A percentile compares a stretch with the other conserved stretches of the same genome.
These are phyloP conservation scores for Bellardia pandia DNA, from an alignment of 2,888 invertebrate genomes.

Conservation along the genomic window DNA sequence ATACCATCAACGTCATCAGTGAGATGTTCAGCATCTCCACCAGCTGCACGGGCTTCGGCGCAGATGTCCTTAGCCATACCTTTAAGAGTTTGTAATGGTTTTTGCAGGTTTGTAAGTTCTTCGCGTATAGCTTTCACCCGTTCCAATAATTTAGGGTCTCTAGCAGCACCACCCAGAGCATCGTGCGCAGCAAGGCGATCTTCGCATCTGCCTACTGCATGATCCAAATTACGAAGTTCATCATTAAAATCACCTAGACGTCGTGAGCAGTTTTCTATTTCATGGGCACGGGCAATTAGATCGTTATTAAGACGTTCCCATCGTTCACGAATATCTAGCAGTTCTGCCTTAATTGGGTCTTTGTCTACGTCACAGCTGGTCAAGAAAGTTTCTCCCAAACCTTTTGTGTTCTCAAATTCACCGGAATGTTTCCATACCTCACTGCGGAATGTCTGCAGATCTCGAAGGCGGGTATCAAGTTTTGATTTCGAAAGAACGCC, in stretches of 20 bases:
- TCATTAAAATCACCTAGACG: slow-evolving; percentile 94
- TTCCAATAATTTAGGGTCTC: slow-evolving; percentile 93
- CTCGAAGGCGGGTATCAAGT: slow-evolving; percentile 94
- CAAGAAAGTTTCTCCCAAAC: slow-evolving; percentile 94
- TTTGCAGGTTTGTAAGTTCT: slow-evolving; percentile 91
- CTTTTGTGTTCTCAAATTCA: slow-evolving; percentile 95
- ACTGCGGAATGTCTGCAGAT: slow-evolving; percentile 94
- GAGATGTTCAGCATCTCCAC: slow-evolving; percentile 90
- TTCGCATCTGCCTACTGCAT: slow-evolving; percentile 94
- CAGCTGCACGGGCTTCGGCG: slow-evolving; percentile 90
- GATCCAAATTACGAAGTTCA: slow-evolving; percentile 92
- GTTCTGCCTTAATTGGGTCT: slow-evolving; percentile 92
- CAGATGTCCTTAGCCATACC: slow-evolving; percentile 89
- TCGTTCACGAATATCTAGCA: slow-evolving; percentile 91
- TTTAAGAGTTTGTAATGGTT: slow-evolving; percentile 87
- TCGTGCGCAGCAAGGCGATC: slow-evolving; percentile 90
- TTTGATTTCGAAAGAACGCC: slow-evolving; percentile 93
- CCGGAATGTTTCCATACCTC: slow-evolving; percentile 97
- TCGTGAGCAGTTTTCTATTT: slow-evolving; percentile 90
- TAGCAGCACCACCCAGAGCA: slow-evolving; percentile 89
- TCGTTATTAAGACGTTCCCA: slow-evolving; percentile 97
- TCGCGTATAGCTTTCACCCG: slow-evolving; percentile 93
- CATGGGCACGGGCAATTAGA: slow-evolving; percentile 83
- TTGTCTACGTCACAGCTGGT: slow-evolving; percentile 95
- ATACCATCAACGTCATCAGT: slow-evolving; percentile 91